phyloP scores from a whole-genome alignment of 2,888 invertebrate species.

The Drosophila monieri region DNA sequence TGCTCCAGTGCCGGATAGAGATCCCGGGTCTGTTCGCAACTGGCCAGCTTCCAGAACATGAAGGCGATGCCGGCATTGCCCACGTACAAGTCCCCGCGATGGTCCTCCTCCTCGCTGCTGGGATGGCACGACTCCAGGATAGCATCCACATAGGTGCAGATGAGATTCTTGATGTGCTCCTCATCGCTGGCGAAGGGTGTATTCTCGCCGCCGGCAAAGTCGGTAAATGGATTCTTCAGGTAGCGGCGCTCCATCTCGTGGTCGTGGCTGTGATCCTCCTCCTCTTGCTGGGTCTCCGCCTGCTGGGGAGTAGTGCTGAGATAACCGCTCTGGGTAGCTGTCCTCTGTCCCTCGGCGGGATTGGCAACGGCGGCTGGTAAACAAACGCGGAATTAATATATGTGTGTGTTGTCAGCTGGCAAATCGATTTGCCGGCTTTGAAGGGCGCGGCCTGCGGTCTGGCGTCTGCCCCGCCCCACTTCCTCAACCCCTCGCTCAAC shows the following conservation, averaged over 20 bases:
- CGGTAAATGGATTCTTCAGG: constrained; percentile 82
- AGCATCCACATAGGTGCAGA: constrained; percentile 82
- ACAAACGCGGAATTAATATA: background rate
- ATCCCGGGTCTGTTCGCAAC: constrained; percentile 84
- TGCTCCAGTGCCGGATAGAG: constrained; percentile 86
- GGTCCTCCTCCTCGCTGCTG: constrained; percentile 77
- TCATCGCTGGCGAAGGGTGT: constrained; percentile 75
- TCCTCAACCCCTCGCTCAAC: background rate
- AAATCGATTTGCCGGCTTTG: constrained; percentile 52
- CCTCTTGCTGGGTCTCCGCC: constrained; percentile 3
- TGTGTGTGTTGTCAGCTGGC: background rate
- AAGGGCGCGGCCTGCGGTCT: constrained; percentile 50
- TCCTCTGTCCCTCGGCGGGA: background rate
- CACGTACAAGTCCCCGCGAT: constrained; percentile 83
- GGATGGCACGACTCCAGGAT: constrained; percentile 82
- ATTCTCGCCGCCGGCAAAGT: constrained; percentile 72
- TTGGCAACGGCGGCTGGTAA: constrained; percentile 37
- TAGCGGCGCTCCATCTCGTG: constrained; percentile 81
- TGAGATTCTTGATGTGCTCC: constrained; percentile 81
- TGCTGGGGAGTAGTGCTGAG: background rate
- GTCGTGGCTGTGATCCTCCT: constrained; percentile 13
- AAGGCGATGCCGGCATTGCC: constrained; percentile 87
- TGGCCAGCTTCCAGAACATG: constrained; percentile 89
- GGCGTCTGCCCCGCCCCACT: constrained; percentile 17
- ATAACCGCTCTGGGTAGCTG: background rate